Base-by-base conservation (phyloP, 2,797 vertebrate genomes). In the Thunnus albacares region DNA sequence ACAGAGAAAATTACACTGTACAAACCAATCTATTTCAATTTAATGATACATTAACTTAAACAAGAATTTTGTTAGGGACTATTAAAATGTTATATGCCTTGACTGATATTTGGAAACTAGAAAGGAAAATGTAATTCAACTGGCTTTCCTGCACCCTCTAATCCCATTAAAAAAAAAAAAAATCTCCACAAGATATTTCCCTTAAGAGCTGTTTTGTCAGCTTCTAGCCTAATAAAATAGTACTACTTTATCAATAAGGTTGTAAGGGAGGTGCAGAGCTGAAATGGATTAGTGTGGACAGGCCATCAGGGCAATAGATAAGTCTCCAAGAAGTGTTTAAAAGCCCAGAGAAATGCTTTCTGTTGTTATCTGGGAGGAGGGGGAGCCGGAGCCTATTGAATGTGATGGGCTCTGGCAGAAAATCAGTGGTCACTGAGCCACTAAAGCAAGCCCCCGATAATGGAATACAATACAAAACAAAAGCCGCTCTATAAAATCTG, bases 221-320 rank as follows among this genome's bases (percentile, higher is more conserved):
- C 93, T 95, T 94, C 93, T 89, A 93, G 94, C 95, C 95, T 95
- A 94, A 96, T 95, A 93, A 94, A 96, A 94, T 88, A 91, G 91
- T 88, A 91, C 81, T 78, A 87, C 93, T 97, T 97, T 95, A 97
- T 97, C 96, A 96, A 96, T 96, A 96, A 92, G 87, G 92, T 91
- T 83, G 93, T 90, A 93, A 88, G 86, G 84, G 84, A 85, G 94
- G 96, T 90, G 94, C 87, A 86, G 90, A 91, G 94, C 95, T 96
- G 95, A 96, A 96, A 96, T 96, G 95, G 96, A 98, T 97, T 96
- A 94, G 87, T 92, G 93, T 93, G 94, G 96, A 97, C 97, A 97
- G 96, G 94, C 91, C 89, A 92, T 94, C 96, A 88, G 45, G 88
- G 94, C 95, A 93, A 94, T 85, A 96, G 96, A 97, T 96, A 96